phyloP scores from a whole-genome alignment of 2,113 vertebrate genomes.

The Oryzias celebensis region DNA sequence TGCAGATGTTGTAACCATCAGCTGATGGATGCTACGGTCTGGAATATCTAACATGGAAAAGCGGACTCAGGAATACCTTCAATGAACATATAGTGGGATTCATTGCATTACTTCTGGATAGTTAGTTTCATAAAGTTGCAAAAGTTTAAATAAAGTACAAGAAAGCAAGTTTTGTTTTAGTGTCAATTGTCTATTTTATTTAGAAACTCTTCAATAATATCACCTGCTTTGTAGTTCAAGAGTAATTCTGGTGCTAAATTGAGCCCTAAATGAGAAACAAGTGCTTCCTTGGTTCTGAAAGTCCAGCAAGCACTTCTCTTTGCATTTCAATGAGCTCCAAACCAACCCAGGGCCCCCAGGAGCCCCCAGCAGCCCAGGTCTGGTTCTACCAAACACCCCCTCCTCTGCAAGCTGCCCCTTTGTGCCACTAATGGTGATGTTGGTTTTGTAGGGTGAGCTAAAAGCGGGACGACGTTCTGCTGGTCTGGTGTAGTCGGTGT shows the following conservation, averaged over 20 bases:
- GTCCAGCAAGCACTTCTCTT: constrained; percentile 36
- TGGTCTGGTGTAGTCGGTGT: constrained; percentile 33
- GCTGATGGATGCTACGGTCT: not conserved
- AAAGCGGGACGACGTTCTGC: constrained; percentile 30
- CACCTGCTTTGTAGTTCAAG: constrained; percentile 35
- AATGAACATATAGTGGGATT: not conserved
- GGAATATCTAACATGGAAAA: not conserved
- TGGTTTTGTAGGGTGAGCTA: constrained; percentile 30
- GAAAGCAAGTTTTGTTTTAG: constrained; percentile 19
- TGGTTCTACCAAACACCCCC: constrained; percentile 35
- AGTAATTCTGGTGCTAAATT: constrained; percentile 57
- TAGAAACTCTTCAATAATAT: not conserved
- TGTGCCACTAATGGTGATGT: constrained; percentile 19
- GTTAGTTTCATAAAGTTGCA: too few species aligned
- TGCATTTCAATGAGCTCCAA: constrained; percentile 75
- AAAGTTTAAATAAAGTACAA: not conserved
- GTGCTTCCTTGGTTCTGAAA: constrained; percentile 66
- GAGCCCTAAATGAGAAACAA: constrained; percentile 60
- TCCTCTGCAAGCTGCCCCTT: constrained; percentile 37
- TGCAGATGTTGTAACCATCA: too few species aligned
- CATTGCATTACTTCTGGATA: not conserved
- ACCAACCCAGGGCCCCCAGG: constrained; percentile 49
- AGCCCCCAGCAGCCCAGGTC: constrained; percentile 41
- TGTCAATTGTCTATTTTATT: too few species aligned
- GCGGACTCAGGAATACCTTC: not conserved